These are phyloP conservation scores for Coenobita brevimanus DNA, from an alignment of 1,140 invertebrate species.

Conservation along the genomic window DNA sequence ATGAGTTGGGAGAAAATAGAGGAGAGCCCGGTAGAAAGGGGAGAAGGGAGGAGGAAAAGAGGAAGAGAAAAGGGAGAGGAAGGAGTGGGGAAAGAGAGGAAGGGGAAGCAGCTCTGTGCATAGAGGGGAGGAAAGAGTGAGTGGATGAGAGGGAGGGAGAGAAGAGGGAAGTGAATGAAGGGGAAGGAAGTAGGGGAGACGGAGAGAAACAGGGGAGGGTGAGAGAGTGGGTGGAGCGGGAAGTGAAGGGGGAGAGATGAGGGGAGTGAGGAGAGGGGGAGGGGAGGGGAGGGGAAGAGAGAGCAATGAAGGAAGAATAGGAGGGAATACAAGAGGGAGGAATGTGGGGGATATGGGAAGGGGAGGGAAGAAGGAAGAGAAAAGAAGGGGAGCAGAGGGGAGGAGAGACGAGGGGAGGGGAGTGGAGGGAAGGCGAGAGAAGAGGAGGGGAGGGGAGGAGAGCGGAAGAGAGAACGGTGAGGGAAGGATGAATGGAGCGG, in stretches of 20 bases:
- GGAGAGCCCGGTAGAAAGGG: not conserved
- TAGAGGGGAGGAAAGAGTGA: not conserved
- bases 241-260: not conserved
- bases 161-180: constrained; percentile 1
- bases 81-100: not conserved
- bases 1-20: not conserved
- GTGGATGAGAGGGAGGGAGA: constrained; percentile 23
- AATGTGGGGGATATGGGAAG: not conserved
- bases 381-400: not conserved
- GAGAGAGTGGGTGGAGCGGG: not conserved
- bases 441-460: not conserved
- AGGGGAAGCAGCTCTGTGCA: not conserved
- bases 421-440: not conserved
- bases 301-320: not conserved
- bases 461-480: not conserved
- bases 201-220: not conserved
- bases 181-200: not conserved
- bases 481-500: not conserved
- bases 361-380: not conserved
- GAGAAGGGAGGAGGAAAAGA: not conserved
- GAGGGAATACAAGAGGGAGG: not conserved
- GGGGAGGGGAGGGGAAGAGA: not conserved
- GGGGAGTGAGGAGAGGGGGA: not conserved
- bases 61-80: not conserved
- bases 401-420: not conserved